Conservation (phyloP, 1,140 invertebrate species). For the Eriocheir sinensis region DNA sequence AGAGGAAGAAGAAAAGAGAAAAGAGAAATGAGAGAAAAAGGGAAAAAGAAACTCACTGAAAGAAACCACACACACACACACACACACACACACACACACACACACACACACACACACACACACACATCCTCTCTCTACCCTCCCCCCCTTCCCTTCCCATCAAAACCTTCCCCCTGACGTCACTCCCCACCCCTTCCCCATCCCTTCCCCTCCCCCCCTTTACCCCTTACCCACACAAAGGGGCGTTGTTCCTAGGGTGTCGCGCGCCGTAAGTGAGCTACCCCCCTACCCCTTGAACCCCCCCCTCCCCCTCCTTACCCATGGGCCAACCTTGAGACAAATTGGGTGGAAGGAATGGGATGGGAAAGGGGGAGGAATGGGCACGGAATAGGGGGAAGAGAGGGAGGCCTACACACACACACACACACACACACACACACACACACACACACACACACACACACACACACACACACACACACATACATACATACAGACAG, state of each 20-base stretch:
- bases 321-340: neutral
- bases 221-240: neutral
- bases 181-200: neutral
- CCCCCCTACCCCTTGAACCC: neutral
- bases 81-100: neutral
- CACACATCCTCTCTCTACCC: neutral
- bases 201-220: neutral
- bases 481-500: neutral
- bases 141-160: neutral
- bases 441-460: neutral
- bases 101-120: conserved; percentile 9
- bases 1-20: neutral
- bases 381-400: neutral
- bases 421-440: neutral
- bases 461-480: neutral
- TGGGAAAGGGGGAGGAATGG: neutral
- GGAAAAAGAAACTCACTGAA: neutral
- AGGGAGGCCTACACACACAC: neutral
- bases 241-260: conserved; percentile 2
- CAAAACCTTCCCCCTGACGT: neutral
- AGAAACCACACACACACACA: neutral
- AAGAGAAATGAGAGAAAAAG: neutral
- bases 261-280: neutral
- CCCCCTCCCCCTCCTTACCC: neutral
- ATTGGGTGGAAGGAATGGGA: neutral